Percentiles rank a stretch among this genome's conserved stretches.
phyloP scores from a whole-genome alignment of 2,888 invertebrate genomes.

The Drosophila ochracea region DNA sequence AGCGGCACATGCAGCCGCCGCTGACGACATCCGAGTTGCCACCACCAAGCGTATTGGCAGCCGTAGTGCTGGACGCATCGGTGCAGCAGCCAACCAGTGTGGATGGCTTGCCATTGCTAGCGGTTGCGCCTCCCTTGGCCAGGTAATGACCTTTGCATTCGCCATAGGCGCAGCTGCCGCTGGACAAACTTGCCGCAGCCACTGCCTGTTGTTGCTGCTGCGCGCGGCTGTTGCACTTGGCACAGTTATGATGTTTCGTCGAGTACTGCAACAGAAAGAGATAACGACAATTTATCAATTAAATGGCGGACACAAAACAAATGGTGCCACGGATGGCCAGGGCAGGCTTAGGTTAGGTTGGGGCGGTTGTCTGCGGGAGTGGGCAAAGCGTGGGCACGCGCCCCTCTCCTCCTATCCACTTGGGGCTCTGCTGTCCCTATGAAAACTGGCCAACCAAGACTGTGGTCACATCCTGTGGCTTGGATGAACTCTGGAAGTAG shows the following conservation, averaged over 20 bases:
- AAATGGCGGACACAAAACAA: background rate
- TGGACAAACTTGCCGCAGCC: slow-evolving; percentile 45
- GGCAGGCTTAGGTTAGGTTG: background rate
- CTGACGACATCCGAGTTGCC: slow-evolving; percentile 46
- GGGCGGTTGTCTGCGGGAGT: background rate
- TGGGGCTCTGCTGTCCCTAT: background rate
- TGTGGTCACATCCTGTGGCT: background rate
- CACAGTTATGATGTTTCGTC: slow-evolving; percentile 76
- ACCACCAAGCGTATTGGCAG: slow-evolving; percentile 26
- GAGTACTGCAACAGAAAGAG: slow-evolving; percentile 64
- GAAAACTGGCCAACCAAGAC: background rate
- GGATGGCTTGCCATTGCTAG: slow-evolving; percentile 12
- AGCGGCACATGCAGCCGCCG: slow-evolving; percentile 76
- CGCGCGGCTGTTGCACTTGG: slow-evolving; percentile 74
- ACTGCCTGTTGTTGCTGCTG: slow-evolving; percentile 51
- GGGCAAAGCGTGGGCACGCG: background rate
- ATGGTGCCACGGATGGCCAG: background rate
- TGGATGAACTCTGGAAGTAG: background rate
- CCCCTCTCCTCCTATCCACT: no score
- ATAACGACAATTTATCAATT: background rate
- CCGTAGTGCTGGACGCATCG: slow-evolving; percentile 23
- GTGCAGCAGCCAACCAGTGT: slow-evolving; percentile 30
- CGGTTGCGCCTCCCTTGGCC: slow-evolving; percentile 39
- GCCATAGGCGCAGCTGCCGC: slow-evolving; percentile 66
- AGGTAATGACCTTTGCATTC: slow-evolving; percentile 79